Percentiles rank a stretch among this genome's conserved stretches.
Conservation (phyloP, 2,797 vertebrate genomes). For the Neoniphon sammara region DNA sequence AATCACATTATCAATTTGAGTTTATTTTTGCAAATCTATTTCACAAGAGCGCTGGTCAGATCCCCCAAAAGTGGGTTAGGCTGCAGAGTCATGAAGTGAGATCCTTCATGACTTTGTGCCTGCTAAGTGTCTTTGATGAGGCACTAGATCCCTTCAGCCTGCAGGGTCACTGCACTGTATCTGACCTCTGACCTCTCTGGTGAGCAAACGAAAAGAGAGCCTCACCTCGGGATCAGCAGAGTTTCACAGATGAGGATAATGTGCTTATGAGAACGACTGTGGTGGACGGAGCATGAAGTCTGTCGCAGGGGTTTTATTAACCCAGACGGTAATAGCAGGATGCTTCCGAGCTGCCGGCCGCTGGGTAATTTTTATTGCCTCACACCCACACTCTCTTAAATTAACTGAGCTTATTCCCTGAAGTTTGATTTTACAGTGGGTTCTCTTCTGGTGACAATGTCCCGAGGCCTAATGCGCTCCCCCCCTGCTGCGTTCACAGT, state of each 20-base stretch:
- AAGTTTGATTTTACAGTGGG: constrained; percentile 21
- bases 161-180: too few species aligned
- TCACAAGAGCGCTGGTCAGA: too few species aligned
- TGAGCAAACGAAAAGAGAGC: background rate
- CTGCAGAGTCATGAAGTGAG: too few species aligned
- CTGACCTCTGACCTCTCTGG: too few species aligned
- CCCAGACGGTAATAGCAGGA: background rate
- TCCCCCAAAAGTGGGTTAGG: too few species aligned
- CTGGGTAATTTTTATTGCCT: constrained; percentile 1
- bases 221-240: too few species aligned
- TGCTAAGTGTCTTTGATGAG: too few species aligned
- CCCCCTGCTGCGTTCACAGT: constrained; percentile 17
- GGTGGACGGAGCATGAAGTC: background rate
- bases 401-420: constrained; percentile 7
- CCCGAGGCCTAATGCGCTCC: constrained; percentile 7
- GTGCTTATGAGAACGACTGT: constrained; percentile 12
- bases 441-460: constrained; percentile 2
- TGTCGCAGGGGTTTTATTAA: background rate
- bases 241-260: background rate
- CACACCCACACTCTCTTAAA: constrained; percentile 29
- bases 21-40: too few species aligned
- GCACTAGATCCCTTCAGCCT: too few species aligned
- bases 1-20: too few species aligned
- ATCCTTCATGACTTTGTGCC: too few species aligned
- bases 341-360: constrained; percentile 3